A percentile compares a stretch with the other conserved stretches of the same genome.
phyloP scores from a whole-genome alignment of 2,888 invertebrate genomes.

The Toxonevra muliebris region DNA sequence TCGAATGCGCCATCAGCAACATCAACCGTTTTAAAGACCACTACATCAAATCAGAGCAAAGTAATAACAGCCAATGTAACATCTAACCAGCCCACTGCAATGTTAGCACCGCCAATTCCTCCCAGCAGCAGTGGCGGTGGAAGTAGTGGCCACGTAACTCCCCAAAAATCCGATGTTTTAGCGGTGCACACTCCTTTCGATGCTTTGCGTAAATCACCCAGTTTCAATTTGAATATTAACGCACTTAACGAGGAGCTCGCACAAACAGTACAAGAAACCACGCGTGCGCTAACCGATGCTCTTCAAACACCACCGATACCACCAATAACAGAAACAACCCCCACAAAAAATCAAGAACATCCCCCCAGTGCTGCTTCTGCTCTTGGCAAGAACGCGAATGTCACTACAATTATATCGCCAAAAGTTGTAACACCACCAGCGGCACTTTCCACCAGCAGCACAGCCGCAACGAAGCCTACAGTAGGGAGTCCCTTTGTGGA shows the following conservation, averaged over 20 bases:
- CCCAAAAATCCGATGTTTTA: slow-evolving; percentile 40
- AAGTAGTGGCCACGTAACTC: slow-evolving; percentile 25
- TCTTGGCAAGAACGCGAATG: slow-evolving; percentile 20
- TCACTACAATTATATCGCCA: slow-evolving; percentile 23
- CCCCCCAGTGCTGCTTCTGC: slow-evolving; percentile 29
- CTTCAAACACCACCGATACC: slow-evolving; percentile 46
- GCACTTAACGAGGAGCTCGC: slow-evolving; percentile 61
- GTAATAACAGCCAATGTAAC: background rate
- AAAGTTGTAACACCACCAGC: slow-evolving; percentile 30
- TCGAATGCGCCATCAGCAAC: slow-evolving; percentile 26
- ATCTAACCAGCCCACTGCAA: slow-evolving; percentile 4
- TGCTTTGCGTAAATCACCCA: slow-evolving; percentile 62
- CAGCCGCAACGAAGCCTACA: slow-evolving; percentile 27
- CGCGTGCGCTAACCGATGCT: slow-evolving; percentile 56
- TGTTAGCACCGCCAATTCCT: slow-evolving; percentile 34
- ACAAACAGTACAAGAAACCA: slow-evolving; percentile 62
- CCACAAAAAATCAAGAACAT: slow-evolving; percentile 10
- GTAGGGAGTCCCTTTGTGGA: slow-evolving; percentile 63
- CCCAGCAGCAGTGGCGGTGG: slow-evolving; percentile 27
- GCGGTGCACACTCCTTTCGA: slow-evolving; percentile 63
- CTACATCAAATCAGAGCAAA: slow-evolving; percentile 29
- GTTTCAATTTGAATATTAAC: slow-evolving; percentile 62
- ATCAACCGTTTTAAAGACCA: slow-evolving; percentile 16
- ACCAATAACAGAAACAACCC: slow-evolving; percentile 38
- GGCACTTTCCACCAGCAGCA: slow-evolving; percentile 33